Evolutionary conservation across 2,113 vertebrate species (phyloP).

Genomic region (Okapia johnstoni): DNA sequence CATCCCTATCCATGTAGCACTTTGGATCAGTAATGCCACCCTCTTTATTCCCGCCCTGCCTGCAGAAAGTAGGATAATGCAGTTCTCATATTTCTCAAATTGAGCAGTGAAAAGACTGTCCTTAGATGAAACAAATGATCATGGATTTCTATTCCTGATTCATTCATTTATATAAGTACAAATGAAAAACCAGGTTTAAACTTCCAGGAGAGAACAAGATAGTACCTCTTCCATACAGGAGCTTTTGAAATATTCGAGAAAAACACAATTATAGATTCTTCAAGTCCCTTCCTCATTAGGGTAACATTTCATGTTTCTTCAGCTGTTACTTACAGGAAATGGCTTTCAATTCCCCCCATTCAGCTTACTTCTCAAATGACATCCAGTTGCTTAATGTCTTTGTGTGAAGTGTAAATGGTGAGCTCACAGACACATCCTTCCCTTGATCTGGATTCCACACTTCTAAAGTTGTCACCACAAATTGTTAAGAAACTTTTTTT

Average conservation of each 20-base stretch:
- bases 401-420: background rate
- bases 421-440: background rate
- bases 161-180: background rate
- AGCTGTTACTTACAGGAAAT: conserved; percentile 22
- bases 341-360: background rate
- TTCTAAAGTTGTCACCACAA: background rate
- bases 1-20: background rate
- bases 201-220: background rate
- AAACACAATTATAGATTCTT: background rate
- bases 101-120: background rate
- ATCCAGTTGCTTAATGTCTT: background rate
- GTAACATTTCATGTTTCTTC: conserved; percentile 14
- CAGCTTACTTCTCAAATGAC: background rate
- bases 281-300: background rate
- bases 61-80: background rate
- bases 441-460: background rate
- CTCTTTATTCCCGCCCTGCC: background rate
- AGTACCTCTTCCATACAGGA: background rate
- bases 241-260: background rate
- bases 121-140: background rate
- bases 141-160: background rate
- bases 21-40: background rate
- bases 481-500: background rate
- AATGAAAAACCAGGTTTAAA: background rate
- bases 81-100: background rate